phyloP scores from a whole-genome alignment of 2,797 vertebrate genomes.

The Takifugu ocellatus region DNA sequence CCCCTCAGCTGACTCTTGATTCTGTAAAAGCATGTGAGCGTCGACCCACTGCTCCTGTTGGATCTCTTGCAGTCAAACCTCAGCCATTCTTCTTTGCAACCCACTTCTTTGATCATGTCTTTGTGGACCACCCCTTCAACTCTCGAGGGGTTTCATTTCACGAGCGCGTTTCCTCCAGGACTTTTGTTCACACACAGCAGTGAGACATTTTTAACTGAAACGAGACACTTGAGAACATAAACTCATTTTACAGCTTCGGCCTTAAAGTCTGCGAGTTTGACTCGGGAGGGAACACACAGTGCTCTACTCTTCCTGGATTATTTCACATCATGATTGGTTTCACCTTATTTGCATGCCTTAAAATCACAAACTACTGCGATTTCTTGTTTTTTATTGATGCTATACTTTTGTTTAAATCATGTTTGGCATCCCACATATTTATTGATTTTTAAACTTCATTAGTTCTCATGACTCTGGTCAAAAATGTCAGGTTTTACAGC shows the following conservation, averaged over 20 bases:
- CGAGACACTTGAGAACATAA: slow-evolving; percentile 9
- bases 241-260: slow-evolving; percentile 37
- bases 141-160: no score
- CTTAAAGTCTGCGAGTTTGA: slow-evolving; percentile 31
- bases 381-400: slow-evolving; percentile 3
- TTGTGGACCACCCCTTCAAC: no score
- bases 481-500: slow-evolving; percentile 9
- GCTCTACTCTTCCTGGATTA: slow-evolving; percentile 3
- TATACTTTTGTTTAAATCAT: neutral
- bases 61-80: no score
- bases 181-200: neutral
- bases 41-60: neutral
- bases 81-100: no score
- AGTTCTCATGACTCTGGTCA: neutral
- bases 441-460: slow-evolving; percentile 17
- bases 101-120: no score
- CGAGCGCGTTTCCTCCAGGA: slow-evolving; percentile 1
- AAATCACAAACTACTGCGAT: slow-evolving; percentile 3
- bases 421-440: neutral
- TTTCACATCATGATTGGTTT: slow-evolving; percentile 13
- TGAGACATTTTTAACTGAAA: slow-evolving; percentile 15
- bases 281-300: slow-evolving; percentile 5
- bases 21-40: slow-evolving; percentile 12
- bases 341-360: slow-evolving; percentile 22
- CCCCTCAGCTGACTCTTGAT: neutral